Percentiles rank a stretch among this genome's conserved stretches.
Evolutionary conservation across 2,113 vertebrate species (phyloP).

Genomic region (Chaetorhynchus papuensis): DNA sequence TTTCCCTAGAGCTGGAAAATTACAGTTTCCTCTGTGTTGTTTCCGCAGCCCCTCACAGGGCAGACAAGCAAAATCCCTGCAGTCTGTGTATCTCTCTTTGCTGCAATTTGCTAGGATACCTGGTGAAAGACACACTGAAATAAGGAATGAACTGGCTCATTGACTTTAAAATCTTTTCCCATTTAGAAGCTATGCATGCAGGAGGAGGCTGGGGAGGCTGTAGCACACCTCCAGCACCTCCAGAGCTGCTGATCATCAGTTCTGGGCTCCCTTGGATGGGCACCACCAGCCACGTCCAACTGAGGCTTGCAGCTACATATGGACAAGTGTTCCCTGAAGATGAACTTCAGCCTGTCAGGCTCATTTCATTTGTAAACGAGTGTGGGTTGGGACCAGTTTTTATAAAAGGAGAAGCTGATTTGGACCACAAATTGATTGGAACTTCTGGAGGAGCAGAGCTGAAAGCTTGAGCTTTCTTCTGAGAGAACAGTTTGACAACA

Average conservation of each 20-base stretch:
- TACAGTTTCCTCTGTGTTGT: background rate
- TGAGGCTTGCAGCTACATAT: background rate
- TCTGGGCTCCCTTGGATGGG: background rate
- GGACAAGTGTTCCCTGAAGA: background rate
- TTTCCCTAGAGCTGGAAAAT: background rate
- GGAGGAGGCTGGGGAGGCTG: background rate
- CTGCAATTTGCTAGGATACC: background rate
- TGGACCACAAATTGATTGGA: background rate
- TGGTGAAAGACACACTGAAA: background rate
- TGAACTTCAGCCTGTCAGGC: background rate
- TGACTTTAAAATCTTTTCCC: background rate
- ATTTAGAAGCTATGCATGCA: background rate
- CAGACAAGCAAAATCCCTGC: background rate
- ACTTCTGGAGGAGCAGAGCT: background rate
- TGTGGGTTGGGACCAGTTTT: background rate
- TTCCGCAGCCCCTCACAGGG: background rate
- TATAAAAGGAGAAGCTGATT: background rate
- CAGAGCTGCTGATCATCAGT: background rate
- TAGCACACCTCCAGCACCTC: background rate
- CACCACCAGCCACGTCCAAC: accelerated
- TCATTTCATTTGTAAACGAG: background rate
- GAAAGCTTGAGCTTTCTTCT: background rate
- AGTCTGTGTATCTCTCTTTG: background rate
- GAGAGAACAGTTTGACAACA: background rate
- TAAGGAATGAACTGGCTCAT: background rate